These are phyloP conservation scores for Drosophila mettleri DNA, from an alignment of 2,888 invertebrate genomes.

Conservation along the genomic window DNA sequence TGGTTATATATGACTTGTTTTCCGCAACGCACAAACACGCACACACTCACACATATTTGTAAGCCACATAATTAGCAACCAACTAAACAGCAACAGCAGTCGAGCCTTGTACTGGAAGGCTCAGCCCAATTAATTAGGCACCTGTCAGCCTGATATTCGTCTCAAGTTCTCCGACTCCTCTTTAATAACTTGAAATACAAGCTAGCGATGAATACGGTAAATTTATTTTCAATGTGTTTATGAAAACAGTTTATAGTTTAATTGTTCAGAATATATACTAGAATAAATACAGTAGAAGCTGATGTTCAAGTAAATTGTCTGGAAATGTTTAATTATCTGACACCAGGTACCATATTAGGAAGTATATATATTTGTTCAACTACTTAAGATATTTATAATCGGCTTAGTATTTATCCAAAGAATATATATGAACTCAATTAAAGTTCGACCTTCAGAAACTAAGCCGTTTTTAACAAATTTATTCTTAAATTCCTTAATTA, in stretches of 20 bases:
- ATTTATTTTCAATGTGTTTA: constrained; percentile 27
- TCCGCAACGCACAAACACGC: constrained; percentile 10
- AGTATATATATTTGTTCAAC: neutral
- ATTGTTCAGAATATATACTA: constrained; percentile 14
- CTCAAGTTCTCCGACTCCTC: constrained; percentile 4
- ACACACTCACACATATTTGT: constrained; percentile 22
- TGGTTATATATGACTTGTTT: constrained; percentile 56
- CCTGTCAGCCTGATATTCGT: constrained; percentile 40
- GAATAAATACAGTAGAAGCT: constrained; percentile 4
- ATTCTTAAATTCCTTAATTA: too few relatives aligned
- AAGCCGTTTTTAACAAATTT: too few relatives aligned
- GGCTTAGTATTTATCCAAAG: neutral
- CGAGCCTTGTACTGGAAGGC: constrained; percentile 48
- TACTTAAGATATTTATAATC: neutral
- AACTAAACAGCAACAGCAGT: constrained; percentile 35
- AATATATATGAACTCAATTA: neutral
- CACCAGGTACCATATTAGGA: neutral
- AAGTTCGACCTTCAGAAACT: too few relatives aligned
- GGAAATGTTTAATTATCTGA: too few relatives aligned
- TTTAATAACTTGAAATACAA: constrained; percentile 27
- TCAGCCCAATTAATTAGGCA: constrained; percentile 78
- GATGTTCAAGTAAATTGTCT: neutral
- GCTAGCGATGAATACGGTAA: constrained; percentile 1
- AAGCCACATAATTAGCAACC: constrained; percentile 60
- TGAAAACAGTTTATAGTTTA: constrained; percentile 15